Percentiles rank a stretch among this genome's conserved stretches.
These are phyloP conservation scores for Portunus trituberculatus DNA, from an alignment of 1,140 invertebrate genomes.

Conservation along the genomic window DNA sequence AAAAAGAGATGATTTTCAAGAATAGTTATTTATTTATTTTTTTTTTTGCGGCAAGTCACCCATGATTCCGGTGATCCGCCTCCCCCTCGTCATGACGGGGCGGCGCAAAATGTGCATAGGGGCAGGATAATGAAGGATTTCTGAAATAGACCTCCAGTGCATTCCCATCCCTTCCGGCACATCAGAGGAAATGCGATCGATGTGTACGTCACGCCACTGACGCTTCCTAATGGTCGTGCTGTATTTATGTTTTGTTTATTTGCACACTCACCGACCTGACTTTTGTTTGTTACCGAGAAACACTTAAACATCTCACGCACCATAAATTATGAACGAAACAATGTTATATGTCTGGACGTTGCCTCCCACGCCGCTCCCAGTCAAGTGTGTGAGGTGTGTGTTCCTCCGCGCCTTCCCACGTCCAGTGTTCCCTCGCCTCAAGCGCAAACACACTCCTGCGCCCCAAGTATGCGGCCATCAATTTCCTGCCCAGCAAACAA, in stretches of 20 bases:
- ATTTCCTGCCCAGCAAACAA: slow-evolving; percentile 20
- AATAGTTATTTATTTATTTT: neutral
- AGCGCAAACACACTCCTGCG: neutral
- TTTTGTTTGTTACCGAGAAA: neutral
- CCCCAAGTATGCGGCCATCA: neutral
- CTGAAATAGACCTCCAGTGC: neutral
- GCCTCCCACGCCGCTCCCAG: neutral
- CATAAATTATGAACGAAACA: neutral
- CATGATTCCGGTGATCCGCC: neutral
- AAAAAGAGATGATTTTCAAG: no score
- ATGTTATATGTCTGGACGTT: neutral
- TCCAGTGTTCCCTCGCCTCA: neutral
- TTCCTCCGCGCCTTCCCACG: neutral
- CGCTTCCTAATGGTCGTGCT: neutral
- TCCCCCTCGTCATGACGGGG: neutral
- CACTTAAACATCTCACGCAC: neutral
- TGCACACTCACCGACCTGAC: neutral
- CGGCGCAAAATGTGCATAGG: neutral
- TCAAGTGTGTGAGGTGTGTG: slow-evolving; percentile 17
- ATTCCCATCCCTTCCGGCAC: neutral
- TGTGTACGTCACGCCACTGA: neutral
- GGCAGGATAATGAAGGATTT: neutral
- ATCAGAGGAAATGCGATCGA: neutral
- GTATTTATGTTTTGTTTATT: neutral
- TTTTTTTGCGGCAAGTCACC: neutral